These are phyloP conservation scores for Ditylenchus dipsaci DNA, from an alignment of 1,140 invertebrate genomes.

Conservation along the genomic window DNA sequence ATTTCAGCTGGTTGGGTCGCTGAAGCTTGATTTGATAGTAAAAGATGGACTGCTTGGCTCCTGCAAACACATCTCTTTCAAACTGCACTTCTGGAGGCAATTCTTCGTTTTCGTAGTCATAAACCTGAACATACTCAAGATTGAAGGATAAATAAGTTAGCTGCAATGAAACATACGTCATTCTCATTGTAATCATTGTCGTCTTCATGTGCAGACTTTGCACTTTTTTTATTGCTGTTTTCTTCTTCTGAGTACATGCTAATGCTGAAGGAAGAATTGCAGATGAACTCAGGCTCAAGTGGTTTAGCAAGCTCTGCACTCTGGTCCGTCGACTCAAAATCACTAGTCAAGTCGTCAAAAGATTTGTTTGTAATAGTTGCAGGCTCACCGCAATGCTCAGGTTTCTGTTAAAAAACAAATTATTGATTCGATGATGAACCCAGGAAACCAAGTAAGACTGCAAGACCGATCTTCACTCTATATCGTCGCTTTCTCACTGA, in stretches of 20 bases:
- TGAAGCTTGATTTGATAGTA: conserved; percentile 9
- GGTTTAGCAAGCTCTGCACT: neutral
- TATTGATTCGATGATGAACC: no score
- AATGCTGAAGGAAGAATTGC: neutral
- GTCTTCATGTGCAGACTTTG: neutral
- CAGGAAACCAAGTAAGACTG: no score
- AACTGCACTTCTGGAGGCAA: conserved; percentile 38
- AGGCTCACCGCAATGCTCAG: no score
- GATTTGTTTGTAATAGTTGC: no score
- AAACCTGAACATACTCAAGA: neutral
- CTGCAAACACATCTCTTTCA: conserved; percentile 34
- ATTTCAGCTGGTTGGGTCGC: conserved; percentile 13
- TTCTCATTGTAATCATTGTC: neutral
- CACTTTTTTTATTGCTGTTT: neutral
- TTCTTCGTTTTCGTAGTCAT: conserved; percentile 31
- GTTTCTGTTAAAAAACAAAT: no score
- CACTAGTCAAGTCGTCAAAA: no score
- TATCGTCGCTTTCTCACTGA: no score
- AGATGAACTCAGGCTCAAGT: neutral
- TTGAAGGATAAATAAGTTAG: neutral
- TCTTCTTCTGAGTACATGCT: neutral
- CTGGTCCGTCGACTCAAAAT: neutral
- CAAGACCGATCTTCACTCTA: no score
- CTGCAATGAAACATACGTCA: no score
- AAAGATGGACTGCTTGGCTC: conserved; percentile 20